These are phyloP conservation scores for Penaeus vannamei DNA, from an alignment of 1,140 invertebrate genomes.

Conservation along the genomic window DNA sequence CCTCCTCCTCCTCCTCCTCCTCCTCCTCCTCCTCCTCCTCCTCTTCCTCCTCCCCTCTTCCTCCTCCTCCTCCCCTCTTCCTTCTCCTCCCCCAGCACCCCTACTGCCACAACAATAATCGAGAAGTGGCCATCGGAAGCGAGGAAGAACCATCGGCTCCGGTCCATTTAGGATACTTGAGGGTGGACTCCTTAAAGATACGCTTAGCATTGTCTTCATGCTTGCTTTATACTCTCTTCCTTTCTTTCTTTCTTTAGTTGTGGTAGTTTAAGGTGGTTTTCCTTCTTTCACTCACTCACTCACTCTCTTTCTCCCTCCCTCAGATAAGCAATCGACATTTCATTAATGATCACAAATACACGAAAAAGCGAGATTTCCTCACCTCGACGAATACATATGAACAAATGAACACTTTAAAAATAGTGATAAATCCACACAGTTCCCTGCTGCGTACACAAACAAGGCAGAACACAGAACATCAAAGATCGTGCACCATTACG, in stretches of 20 bases:
- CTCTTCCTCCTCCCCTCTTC: slow-evolving; percentile 9
- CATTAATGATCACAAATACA: not conserved
- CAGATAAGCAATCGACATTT: too few relatives aligned
- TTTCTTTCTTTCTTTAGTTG: not conserved
- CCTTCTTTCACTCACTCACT: not conserved
- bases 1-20: too few relatives aligned
- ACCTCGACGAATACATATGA: not conserved
- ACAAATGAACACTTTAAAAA: not conserved
- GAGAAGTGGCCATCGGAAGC: slow-evolving; percentile 12
- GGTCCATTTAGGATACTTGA: slow-evolving; percentile 23
- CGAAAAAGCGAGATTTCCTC: not conserved
- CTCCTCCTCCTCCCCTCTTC: not conserved
- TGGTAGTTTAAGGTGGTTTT: not conserved
- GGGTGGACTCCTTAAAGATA: not conserved
- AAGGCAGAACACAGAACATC: too few relatives aligned
- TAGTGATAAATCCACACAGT: not conserved
- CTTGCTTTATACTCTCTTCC: not conserved
- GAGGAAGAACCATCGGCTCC: slow-evolving; percentile 8
- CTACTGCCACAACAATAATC: not conserved
- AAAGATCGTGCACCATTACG: too few relatives aligned
- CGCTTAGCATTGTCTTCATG: not conserved
- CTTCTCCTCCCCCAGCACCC: not conserved
- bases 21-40: not conserved
- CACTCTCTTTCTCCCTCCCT: not conserved
- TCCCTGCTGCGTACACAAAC: not conserved